phyloP scores from a whole-genome alignment of 2,797 vertebrate species.

The Schizothorax lantsangensis region DNA sequence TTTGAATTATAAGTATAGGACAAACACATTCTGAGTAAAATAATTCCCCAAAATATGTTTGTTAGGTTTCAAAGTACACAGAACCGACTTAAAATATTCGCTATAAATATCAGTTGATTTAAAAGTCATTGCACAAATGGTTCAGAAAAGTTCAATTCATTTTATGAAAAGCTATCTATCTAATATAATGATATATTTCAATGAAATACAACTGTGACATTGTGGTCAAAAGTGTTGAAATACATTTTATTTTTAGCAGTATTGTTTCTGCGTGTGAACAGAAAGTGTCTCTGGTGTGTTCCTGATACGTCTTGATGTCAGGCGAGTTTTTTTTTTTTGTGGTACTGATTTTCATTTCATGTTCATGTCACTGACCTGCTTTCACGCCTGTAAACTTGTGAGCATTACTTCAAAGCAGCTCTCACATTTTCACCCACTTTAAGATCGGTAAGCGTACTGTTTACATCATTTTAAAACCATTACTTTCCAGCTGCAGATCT shows the following conservation, averaged over 20 bases:
- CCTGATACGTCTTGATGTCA: background rate
- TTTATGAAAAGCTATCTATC: background rate
- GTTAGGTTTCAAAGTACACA: background rate
- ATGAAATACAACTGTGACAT: background rate
- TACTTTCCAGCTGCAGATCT: background rate
- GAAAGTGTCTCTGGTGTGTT: background rate
- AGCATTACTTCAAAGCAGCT: background rate
- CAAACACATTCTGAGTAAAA: background rate
- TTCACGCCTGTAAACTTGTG: conserved; percentile 10
- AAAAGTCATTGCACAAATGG: background rate
- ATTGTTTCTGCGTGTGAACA: background rate
- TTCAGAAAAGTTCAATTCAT: background rate
- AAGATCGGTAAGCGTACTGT: background rate
- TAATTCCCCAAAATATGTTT: background rate
- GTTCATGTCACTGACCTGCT: conserved; percentile 37
- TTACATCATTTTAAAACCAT: background rate
- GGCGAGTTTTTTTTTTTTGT: background rate
- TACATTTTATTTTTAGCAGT: no score
- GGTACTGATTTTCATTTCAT: conserved; percentile 13
- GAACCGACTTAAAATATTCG: background rate
- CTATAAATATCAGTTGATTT: background rate
- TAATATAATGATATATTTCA: background rate
- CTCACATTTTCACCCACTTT: background rate
- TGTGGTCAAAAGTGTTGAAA: background rate
- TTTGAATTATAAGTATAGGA: background rate